These are phyloP conservation scores for Eupeodes luniger DNA, from an alignment of 2,888 invertebrate genomes.

Conservation along the genomic window DNA sequence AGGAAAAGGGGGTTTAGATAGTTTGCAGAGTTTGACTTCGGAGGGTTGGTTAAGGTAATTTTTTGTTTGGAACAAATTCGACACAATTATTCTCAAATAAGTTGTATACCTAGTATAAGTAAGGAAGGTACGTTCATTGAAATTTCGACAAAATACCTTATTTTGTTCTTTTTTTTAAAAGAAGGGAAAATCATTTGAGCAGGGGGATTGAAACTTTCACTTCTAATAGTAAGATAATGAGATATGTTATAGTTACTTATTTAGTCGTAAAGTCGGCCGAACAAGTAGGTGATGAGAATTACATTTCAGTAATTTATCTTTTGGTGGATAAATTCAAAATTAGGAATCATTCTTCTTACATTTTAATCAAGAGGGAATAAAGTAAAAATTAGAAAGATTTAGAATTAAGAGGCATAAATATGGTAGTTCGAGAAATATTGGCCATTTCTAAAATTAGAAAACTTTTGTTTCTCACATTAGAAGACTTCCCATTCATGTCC, in stretches of 20 bases:
- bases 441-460: no score
- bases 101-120: slow-evolving; percentile 8
- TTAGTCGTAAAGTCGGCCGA: slow-evolving; percentile 1
- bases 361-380: no score
- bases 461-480: no score
- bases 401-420: no score
- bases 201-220: slow-evolving; percentile 1
- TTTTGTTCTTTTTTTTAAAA: slow-evolving; percentile 7
- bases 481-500: no score
- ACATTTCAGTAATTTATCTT: no score
- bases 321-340: no score
- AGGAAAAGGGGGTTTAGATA: slow-evolving; percentile 26
- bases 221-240: slow-evolving; percentile 34
- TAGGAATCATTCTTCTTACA: no score
- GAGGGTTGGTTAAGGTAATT: slow-evolving; percentile 48
- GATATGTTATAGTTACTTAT: background rate
- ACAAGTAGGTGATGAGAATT: no score
- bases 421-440: no score
- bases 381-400: no score
- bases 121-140: background rate
- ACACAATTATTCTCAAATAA: slow-evolving; percentile 19
- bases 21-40: slow-evolving; percentile 9
- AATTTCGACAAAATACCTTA: slow-evolving; percentile 33
- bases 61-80: slow-evolving; percentile 38
- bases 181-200: slow-evolving; percentile 41